Evolutionary conservation across 2,797 vertebrate genomes (phyloP).

Genomic region (Carduelis carduelis): DNA sequence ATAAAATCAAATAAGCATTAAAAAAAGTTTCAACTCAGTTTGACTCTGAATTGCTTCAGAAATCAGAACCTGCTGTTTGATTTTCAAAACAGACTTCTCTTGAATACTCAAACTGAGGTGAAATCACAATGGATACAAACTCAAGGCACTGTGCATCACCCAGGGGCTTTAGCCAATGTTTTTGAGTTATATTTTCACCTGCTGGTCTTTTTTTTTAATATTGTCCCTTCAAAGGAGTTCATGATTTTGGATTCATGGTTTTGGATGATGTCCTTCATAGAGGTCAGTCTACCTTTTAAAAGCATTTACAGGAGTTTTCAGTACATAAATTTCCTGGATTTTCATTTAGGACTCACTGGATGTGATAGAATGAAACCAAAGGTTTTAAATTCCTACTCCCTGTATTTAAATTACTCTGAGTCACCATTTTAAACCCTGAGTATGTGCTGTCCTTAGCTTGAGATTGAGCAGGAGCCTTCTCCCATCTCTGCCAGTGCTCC

Average conservation of each 20-base stretch:
- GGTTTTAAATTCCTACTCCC: neutral
- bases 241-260: neutral
- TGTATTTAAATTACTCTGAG: neutral
- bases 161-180: neutral
- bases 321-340: neutral
- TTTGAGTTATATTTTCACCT: neutral
- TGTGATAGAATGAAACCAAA: neutral
- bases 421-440: neutral
- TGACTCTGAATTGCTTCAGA: neutral
- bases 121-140: neutral
- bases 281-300: neutral
- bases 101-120: neutral
- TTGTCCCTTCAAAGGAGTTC: neutral
- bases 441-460: neutral
- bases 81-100: neutral
- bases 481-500: neutral
- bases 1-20: neutral
- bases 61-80: neutral
- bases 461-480: neutral
- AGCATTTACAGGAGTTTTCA: neutral
- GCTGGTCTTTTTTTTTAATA: neutral
- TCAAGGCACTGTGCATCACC: neutral
- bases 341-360: neutral
- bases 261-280: neutral
- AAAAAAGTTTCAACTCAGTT: neutral